Evolutionary conservation across 2,113 vertebrate species (phyloP).

Genomic region (Verasper variegatus): DNA sequence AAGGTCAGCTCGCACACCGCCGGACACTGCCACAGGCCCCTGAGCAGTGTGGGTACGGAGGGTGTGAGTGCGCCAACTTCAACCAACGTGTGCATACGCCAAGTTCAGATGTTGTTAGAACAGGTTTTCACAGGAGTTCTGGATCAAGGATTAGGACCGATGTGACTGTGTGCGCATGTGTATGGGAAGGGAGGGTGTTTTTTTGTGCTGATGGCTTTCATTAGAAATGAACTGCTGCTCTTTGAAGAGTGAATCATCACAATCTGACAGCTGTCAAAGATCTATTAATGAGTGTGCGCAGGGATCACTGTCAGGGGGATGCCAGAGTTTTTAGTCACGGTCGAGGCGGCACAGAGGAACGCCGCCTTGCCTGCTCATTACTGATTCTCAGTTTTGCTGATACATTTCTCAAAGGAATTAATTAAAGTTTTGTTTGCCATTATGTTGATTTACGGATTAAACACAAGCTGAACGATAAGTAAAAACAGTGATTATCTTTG

Average conservation of each 20-base stretch:
- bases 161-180: slow-evolving; percentile 11
- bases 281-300: slow-evolving; percentile 54
- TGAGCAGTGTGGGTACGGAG: neutral
- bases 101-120: slow-evolving; percentile 14
- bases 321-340: slow-evolving; percentile 42
- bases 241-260: slow-evolving; percentile 49
- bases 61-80: neutral
- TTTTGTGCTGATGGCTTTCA: slow-evolving; percentile 44
- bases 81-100: slow-evolving; percentile 1
- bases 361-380: slow-evolving; percentile 11
- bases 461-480: slow-evolving; percentile 17
- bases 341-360: slow-evolving; percentile 10
- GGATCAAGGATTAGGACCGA: slow-evolving; percentile 25
- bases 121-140: slow-evolving; percentile 54
- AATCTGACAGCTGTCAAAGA: slow-evolving; percentile 63
- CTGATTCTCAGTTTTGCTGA: slow-evolving; percentile 10
- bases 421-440: slow-evolving; percentile 25
- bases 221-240: slow-evolving; percentile 45
- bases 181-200: neutral
- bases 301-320: slow-evolving; percentile 33
- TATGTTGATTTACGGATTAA: slow-evolving; percentile 31
- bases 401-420: slow-evolving; percentile 19
- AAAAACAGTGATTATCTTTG: slow-evolving; percentile 47
- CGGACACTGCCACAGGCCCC: slow-evolving; percentile 32
- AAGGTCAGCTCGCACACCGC: slow-evolving; percentile 75